Percentiles rank a stretch among this genome's conserved stretches.
phyloP scores from a whole-genome alignment of 2,888 invertebrate genomes.

The Melieria picta region DNA sequence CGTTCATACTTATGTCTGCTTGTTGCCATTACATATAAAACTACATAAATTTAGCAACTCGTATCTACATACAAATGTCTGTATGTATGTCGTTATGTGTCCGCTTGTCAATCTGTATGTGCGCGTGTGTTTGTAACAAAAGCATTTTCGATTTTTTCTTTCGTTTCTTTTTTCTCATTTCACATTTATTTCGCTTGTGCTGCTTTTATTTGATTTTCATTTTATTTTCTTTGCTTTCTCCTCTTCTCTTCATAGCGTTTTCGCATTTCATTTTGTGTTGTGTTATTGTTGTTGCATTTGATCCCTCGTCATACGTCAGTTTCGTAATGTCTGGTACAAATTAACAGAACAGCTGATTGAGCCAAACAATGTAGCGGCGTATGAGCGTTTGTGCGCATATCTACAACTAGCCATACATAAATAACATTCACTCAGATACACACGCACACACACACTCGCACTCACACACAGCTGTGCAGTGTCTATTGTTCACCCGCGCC shows the following conservation, averaged over 20 bases:
- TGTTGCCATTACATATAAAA: no score
- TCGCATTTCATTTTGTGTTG: no score
- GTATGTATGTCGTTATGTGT: conserved; percentile 28
- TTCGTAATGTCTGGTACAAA: conserved; percentile 40
- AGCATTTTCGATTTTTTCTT: background rate
- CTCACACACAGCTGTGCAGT: no score
- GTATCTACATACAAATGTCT: conserved; percentile 16
- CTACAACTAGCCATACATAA: no score
- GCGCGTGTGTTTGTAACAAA: conserved; percentile 7
- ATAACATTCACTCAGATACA: no score
- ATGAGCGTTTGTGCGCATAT: background rate
- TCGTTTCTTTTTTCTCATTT: no score
- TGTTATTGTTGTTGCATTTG: no score
- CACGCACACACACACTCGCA: no score
- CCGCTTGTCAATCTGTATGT: conserved; percentile 31
- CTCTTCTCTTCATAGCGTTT: background rate
- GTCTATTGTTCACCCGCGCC: no score
- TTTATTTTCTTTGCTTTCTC: background rate
- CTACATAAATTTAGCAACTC: background rate
- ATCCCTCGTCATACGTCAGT: conserved; percentile 25
- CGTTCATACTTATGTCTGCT: background rate
- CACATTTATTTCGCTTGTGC: background rate
- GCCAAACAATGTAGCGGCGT: conserved; percentile 8
- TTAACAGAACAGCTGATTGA: conserved; percentile 47
- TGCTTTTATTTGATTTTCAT: background rate